Evolutionary conservation across 1,140 invertebrate species (phyloP).

Genomic region (Hormaphis cornu): DNA sequence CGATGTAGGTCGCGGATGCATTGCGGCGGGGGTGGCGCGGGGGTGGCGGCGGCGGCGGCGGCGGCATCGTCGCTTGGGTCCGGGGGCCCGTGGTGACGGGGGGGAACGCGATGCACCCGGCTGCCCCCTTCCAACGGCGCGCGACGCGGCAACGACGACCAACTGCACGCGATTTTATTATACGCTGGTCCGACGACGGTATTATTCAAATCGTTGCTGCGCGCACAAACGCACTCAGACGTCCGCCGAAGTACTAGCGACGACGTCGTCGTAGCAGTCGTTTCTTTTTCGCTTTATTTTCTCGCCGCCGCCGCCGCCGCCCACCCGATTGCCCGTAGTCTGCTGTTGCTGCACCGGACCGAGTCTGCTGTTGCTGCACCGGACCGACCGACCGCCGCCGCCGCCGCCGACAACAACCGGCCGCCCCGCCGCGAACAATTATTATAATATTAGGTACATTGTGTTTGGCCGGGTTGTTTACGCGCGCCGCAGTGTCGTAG

Average conservation of each 20-base stretch:
- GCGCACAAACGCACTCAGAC: not conserved
- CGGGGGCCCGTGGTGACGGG: not conserved
- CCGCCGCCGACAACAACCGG: not conserved
- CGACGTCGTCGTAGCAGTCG: not conserved
- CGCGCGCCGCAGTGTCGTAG: not conserved
- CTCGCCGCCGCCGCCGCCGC: not conserved
- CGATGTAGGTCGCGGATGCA: too few relatives aligned
- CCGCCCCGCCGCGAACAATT: not conserved
- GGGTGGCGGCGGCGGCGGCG: not conserved
- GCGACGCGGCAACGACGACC: not conserved
- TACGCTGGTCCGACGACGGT: not conserved
- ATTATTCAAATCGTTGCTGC: not conserved
- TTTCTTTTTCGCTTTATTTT: not conserved
- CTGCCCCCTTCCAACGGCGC: not conserved
- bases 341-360: not conserved
- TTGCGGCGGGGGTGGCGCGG: not conserved
- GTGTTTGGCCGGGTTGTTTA: too few relatives aligned
- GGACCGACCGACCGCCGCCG: not conserved
- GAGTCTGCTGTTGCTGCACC: not conserved
- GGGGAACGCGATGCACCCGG: not conserved
- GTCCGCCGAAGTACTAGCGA: not conserved
- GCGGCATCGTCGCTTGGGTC: too few relatives aligned
- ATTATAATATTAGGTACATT: too few relatives aligned
- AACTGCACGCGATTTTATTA: not conserved
- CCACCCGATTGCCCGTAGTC: not conserved